Evolutionary conservation across 2,797 vertebrate species (phyloP).

Genomic region (Tachyglossus aculeatus): DNA sequence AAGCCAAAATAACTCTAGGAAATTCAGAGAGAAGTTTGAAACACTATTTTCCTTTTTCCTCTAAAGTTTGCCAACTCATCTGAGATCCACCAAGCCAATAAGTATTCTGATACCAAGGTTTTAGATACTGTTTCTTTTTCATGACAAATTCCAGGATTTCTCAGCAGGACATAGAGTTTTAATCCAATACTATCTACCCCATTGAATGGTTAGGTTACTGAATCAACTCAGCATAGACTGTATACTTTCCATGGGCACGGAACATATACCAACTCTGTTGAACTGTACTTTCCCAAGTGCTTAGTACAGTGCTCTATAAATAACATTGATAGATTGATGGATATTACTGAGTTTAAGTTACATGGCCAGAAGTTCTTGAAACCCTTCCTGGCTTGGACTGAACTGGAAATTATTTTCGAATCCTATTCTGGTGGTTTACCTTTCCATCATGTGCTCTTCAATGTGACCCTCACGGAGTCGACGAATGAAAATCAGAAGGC

Average conservation of each 20-base stretch:
- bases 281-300: too few species aligned
- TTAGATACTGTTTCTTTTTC: constrained; percentile 45
- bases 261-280: too few species aligned
- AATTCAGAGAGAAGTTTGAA: constrained; percentile 35
- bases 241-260: too few species aligned
- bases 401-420: constrained; percentile 17
- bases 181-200: neutral
- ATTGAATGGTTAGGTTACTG: constrained; percentile 16
- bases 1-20: constrained; percentile 34
- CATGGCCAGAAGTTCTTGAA: neutral
- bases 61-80: constrained; percentile 23
- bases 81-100: constrained; percentile 12
- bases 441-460: neutral
- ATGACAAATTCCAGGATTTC: constrained; percentile 20
- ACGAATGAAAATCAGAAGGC: constrained; percentile 18
- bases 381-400: constrained; percentile 7
- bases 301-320: too few species aligned
- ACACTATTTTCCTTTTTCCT: constrained; percentile 20
- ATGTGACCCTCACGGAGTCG: constrained; percentile 3
- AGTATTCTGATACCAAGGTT: constrained; percentile 2
- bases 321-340: too few species aligned
- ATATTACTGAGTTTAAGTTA: neutral
- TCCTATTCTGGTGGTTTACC: constrained; percentile 3
- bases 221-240: constrained; percentile 16
- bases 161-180: constrained; percentile 1